A percentile compares a stretch with the other conserved stretches of the same genome.
Conservation (phyloP, 2,113 vertebrate species). For the Chloebia gouldiae region DNA sequence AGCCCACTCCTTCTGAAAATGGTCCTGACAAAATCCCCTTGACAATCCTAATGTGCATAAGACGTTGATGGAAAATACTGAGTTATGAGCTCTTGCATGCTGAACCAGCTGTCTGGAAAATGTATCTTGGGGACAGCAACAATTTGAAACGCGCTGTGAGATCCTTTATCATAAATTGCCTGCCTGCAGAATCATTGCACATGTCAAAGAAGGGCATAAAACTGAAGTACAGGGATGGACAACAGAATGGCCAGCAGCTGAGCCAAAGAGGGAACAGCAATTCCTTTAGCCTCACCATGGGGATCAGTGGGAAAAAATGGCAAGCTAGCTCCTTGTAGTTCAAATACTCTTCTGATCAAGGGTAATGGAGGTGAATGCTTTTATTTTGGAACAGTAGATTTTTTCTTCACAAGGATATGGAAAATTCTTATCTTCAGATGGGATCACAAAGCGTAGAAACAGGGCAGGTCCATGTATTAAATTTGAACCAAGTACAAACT, state of each 20-base stretch:
- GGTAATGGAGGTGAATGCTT: neutral
- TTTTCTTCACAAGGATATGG: neutral
- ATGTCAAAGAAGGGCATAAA: neutral
- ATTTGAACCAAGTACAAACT: neutral
- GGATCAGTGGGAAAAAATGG: neutral
- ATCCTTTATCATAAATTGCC: constrained; percentile 4
- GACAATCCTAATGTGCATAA: neutral
- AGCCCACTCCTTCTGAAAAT: neutral
- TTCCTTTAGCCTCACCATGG: neutral
- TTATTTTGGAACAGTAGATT: neutral
- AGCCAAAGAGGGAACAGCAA: neutral
- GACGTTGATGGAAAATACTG: constrained; percentile 1
- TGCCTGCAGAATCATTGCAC: neutral
- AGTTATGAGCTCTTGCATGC: neutral
- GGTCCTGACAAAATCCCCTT: neutral
- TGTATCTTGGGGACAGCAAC: constrained; percentile 10
- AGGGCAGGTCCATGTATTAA: neutral
- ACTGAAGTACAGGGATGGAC: neutral
- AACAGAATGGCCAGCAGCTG: neutral
- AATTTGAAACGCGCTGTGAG: neutral
- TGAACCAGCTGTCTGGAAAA: constrained; percentile 47
- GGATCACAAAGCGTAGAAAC: neutral
- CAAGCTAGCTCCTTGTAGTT: neutral
- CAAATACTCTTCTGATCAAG: neutral
- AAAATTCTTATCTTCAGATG: neutral